These are phyloP conservation scores for Florisuga fusca DNA, from an alignment of 2,797 vertebrate species.

Conservation along the genomic window DNA sequence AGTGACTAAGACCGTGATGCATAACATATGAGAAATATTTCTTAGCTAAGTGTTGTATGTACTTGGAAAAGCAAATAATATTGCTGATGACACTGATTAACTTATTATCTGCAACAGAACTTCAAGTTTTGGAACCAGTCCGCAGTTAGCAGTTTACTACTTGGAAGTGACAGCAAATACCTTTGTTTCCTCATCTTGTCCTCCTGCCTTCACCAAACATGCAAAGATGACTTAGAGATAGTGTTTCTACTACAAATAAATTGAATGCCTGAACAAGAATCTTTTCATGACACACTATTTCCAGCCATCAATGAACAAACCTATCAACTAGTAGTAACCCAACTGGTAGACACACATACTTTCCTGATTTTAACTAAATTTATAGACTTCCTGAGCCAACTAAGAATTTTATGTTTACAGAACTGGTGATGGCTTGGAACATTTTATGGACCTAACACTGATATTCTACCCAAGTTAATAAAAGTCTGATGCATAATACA, in stretches of 20 bases:
- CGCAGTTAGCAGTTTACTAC: neutral
- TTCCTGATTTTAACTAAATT: conserved; percentile 19
- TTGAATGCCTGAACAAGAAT: neutral
- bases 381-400: conserved; percentile 28
- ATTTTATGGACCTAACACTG: conserved; percentile 2
- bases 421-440: conserved; percentile 16
- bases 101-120: neutral
- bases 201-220: neutral
- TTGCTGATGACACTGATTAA: neutral
- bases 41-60: neutral
- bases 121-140: neutral
- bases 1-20: neutral
- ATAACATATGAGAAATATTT: neutral
- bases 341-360: neutral
- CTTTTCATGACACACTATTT: neutral
- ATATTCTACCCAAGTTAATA: conserved; percentile 16
- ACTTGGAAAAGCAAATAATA: conserved; percentile 26
- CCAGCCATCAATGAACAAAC: neutral
- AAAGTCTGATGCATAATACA: neutral
- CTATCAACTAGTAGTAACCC: neutral
- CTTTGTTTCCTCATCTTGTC: neutral
- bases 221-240: neutral
- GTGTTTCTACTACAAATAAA: neutral
- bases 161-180: neutral
- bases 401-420: conserved; percentile 10